phyloP scores from a whole-genome alignment of 2,113 vertebrate species.

The Asarcornis scutulata region DNA sequence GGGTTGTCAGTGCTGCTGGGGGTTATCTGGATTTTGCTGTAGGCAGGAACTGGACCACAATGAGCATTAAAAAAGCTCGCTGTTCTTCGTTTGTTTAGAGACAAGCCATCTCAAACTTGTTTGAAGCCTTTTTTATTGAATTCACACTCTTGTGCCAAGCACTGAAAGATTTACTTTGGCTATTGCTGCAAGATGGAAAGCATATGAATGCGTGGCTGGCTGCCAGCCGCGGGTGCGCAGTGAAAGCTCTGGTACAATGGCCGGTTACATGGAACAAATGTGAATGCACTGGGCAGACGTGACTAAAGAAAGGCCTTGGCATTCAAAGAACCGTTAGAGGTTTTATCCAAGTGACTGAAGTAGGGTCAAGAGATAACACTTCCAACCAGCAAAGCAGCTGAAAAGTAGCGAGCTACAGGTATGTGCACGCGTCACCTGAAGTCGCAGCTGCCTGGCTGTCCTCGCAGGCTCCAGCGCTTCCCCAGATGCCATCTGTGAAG shows the following conservation, averaged over 20 bases:
- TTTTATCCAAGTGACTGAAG: background rate
- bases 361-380: background rate
- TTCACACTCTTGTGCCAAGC: slow-evolving; percentile 64
- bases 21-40: slow-evolving; percentile 4
- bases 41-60: slow-evolving; percentile 6
- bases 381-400: background rate
- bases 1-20: background rate
- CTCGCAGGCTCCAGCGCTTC: background rate
- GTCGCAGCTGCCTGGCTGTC: background rate
- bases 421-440: fast-evolving
- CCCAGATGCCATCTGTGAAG: background rate
- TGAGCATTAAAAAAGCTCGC: slow-evolving; percentile 23
- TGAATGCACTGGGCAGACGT: slow-evolving; percentile 6
- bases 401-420: background rate
- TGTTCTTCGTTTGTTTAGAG: slow-evolving; percentile 50
- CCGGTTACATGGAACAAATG: background rate
- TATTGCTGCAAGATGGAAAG: slow-evolving; percentile 57
- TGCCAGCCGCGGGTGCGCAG: slow-evolving; percentile 53
- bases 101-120: slow-evolving; percentile 55
- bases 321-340: background rate
- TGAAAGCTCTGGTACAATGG: slow-evolving; percentile 31
- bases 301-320: background rate
- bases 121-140: slow-evolving; percentile 54
- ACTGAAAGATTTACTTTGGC: slow-evolving; percentile 62
- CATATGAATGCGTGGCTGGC: slow-evolving; percentile 40